Conservation (phyloP, 1,140 invertebrate species). For the Psilanteris sp. region DNA sequence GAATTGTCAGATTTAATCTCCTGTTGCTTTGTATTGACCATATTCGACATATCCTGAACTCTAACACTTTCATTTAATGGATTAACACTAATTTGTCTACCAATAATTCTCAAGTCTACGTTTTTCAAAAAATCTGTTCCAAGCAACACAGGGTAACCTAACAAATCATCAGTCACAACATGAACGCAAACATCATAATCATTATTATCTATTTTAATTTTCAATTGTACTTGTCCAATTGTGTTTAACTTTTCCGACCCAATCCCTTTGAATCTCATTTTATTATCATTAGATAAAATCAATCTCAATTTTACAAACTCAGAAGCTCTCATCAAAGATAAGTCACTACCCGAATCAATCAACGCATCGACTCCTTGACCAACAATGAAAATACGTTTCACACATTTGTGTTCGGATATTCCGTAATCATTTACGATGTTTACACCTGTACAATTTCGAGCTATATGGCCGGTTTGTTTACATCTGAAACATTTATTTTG, state of each 20-base stretch:
- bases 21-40: no score
- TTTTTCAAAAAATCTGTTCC: conserved; percentile 2
- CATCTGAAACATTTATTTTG: no score
- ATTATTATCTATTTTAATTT: conserved; percentile 1
- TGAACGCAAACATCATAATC: not conserved
- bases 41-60: no score
- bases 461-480: no score
- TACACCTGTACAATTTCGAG: no score
- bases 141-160: not conserved
- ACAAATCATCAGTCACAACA: not conserved
- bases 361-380: not conserved
- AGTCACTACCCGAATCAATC: not conserved
- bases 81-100: no score
- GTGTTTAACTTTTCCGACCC: not conserved
- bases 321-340: not conserved
- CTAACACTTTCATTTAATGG: no score
- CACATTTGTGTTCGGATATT: no score
- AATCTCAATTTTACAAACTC: not conserved
- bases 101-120: no score
- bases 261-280: not conserved
- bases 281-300: not conserved
- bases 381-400: not conserved
- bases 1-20: no score
- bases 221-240: not conserved
- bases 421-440: no score